Conservation (phyloP, 2,888 invertebrate species). For the Auanema sp. region DNA sequence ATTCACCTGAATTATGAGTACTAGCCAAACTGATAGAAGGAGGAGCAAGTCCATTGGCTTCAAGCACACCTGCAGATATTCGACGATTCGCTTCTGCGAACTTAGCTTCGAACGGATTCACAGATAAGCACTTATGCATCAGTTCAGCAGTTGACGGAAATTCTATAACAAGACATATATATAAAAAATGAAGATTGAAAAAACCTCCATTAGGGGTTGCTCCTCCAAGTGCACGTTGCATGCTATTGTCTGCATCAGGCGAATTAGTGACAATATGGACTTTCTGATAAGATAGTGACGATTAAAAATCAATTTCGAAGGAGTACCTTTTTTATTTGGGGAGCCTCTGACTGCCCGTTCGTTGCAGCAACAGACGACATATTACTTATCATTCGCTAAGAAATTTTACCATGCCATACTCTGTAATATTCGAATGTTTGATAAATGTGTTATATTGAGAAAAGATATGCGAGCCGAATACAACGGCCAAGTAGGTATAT, state of each 20-base stretch:
- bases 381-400: not conserved
- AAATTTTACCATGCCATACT: no score
- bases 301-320: slow-evolving; percentile 1
- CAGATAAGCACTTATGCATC: slow-evolving; percentile 59
- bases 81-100: slow-evolving; percentile 61
- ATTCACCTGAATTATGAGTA: not conserved
- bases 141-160: slow-evolving; percentile 61
- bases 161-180: slow-evolving; percentile 34
- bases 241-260: slow-evolving; percentile 1
- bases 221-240: slow-evolving; percentile 9
- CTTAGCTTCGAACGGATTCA: slow-evolving; percentile 61
- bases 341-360: slow-evolving; percentile 26
- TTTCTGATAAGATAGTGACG: slow-evolving; percentile 7
- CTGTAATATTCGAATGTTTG: not conserved
- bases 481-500: not conserved
- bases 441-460: not conserved
- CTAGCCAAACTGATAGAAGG: slow-evolving; percentile 19
- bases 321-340: slow-evolving; percentile 8
- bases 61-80: slow-evolving; percentile 44
- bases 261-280: slow-evolving; percentile 15
- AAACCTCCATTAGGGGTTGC: slow-evolving; percentile 15
- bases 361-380: slow-evolving; percentile 34
- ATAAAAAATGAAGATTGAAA: no score
- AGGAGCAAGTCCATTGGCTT: slow-evolving; percentile 44
- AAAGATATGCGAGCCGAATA: not conserved